Evolutionary conservation across 2,888 invertebrate genomes (phyloP).

Genomic region (Drosophila paranaensis): DNA sequence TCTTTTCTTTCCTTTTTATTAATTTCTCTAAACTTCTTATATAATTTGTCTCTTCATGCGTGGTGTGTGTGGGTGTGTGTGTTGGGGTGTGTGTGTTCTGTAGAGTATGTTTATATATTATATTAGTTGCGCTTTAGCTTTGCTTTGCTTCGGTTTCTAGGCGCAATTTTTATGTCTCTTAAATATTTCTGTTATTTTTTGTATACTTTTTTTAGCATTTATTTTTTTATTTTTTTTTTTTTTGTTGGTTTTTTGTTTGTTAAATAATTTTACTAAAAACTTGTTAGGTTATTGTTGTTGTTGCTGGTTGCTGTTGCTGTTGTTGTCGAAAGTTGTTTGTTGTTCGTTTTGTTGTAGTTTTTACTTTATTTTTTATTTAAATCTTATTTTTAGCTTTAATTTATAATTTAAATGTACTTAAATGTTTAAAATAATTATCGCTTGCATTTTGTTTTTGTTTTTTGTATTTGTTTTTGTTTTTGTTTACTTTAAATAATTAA

Average conservation of each 20-base stretch:
- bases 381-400: constrained; percentile 82
- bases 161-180: constrained; percentile 40
- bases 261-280: constrained; percentile 50
- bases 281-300: constrained; percentile 55
- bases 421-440: constrained; percentile 85
- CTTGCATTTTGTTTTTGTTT: constrained; percentile 75
- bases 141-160: constrained; percentile 61
- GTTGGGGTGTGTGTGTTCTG: constrained; percentile 23
- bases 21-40: constrained; percentile 81
- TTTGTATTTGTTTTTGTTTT: constrained; percentile 49
- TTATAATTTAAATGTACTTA: constrained; percentile 85
- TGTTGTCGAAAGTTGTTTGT: constrained; percentile 53
- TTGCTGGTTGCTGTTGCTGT: constrained; percentile 18
- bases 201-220: constrained; percentile 49
- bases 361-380: constrained; percentile 82
- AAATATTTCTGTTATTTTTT: constrained; percentile 22
- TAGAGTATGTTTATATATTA: constrained; percentile 32
- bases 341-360: constrained; percentile 63
- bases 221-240: constrained; percentile 37
- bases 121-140: constrained; percentile 66
- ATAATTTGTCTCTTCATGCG: constrained; percentile 80
- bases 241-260: constrained; percentile 27
- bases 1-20: constrained; percentile 54
- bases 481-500: constrained; percentile 83
- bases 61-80: constrained; percentile 49